Evolutionary conservation across 2,888 invertebrate species (phyloP), one percentile per base, ranked within the genome.

Genomic region (Drosophila seclusa): DNA sequence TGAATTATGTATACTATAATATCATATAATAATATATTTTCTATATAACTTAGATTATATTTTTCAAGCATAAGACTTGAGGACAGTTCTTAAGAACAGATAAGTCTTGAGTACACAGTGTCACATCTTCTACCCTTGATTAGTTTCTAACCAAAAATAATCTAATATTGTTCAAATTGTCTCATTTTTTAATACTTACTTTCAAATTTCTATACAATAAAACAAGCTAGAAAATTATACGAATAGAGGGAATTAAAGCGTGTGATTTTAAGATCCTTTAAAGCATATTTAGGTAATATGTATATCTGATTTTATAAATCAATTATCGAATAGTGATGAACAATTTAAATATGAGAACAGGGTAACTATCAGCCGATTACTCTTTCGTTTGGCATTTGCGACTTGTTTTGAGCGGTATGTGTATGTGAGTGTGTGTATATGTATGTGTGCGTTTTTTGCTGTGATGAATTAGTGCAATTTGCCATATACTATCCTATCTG

Each of bases 401-500:
- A 52, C 29, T 63, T 34, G 52, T 27, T 58, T 59, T 45, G 31
- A 53, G 45, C 53, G 42, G 38, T 24, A 27, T 64, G 29, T 34
- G 24, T 63, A 53, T 40, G 6, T 36, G 6, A 31, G 27, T 40
- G 32, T 34, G 48, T 7, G 42, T 34, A 27, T 64, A 18, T 49
- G 16, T 60, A 49, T 40, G 36, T 31, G 18, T 18, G 64, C 48
- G 21, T 21, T 45, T 70, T 45, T 40, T 40, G 53, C 63, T 65
- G 79, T 85, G 87, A 88, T 86, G 81, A 85, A 86, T 89, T 89
- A 76, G 65, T 76, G 70, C 82, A 77, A 86, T 85, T 87, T 81
- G 75, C 85, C 79, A 71, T 88, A 83, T 70, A 73, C 52, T 67
- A 52, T 61, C 48, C 66, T 64, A 42, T 62, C 69, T 69, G 59